Conservation (phyloP, 2,888 invertebrate genomes). For the Ophion slaviceki region DNA sequence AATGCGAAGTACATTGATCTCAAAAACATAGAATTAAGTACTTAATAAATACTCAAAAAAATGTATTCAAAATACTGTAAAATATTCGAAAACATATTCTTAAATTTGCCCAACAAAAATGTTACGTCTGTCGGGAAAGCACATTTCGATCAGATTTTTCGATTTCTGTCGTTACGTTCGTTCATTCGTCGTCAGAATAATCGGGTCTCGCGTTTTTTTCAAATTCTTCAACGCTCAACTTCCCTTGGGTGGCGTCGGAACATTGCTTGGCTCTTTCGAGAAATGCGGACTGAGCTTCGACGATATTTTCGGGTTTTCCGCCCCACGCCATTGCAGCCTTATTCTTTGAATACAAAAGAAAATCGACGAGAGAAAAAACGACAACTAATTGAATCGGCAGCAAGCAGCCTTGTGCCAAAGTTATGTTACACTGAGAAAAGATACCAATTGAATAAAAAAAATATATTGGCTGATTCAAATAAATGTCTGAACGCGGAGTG, state of each 20-base stretch:
- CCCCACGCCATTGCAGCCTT: slow-evolving; percentile 87
- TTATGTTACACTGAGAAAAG: no score
- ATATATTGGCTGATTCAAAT: no score
- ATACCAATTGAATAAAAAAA: no score
- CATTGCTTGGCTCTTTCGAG: slow-evolving; percentile 86
- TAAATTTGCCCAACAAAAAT: no score
- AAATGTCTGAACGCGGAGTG: no score
- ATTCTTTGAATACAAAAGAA: slow-evolving; percentile 82
- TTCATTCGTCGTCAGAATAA: slow-evolving; percentile 28
- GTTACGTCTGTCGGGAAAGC: neutral
- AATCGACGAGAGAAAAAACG: neutral
- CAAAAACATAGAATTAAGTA: no score
- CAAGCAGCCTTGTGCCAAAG: neutral
- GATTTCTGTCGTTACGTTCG: neutral
- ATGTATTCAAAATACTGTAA: no score
- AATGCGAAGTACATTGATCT: no score
- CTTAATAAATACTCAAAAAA: no score
- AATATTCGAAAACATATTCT: no score
- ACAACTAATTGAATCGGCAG: neutral
- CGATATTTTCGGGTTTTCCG: slow-evolving; percentile 86
- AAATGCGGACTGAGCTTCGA: slow-evolving; percentile 86
- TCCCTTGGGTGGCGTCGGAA: slow-evolving; percentile 73
- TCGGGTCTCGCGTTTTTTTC: slow-evolving; percentile 43
- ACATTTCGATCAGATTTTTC: neutral
- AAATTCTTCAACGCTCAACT: slow-evolving; percentile 56